These are phyloP conservation scores for Gallinago stenura DNA, from an alignment of 2,797 vertebrate genomes.

Conservation along the genomic window DNA sequence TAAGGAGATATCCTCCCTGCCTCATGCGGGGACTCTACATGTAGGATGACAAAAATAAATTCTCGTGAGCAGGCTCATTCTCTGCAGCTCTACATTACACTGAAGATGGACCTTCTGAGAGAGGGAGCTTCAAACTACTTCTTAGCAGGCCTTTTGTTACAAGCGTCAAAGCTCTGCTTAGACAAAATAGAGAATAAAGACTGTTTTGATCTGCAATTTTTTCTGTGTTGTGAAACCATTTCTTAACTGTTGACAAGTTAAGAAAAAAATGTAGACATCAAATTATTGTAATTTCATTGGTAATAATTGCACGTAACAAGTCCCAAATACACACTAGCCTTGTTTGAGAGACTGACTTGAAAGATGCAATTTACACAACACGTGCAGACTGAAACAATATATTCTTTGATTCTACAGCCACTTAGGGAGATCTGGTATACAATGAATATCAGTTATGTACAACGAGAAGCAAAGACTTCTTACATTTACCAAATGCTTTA, in stretches of 20 bases:
- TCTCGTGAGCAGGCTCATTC: background rate
- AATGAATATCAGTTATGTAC: background rate
- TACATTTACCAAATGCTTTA: background rate
- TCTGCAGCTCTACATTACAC: background rate
- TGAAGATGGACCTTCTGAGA: background rate
- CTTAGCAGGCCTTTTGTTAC: background rate
- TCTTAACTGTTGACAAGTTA: background rate
- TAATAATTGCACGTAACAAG: background rate
- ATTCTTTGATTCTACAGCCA: background rate
- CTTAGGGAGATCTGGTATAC: background rate
- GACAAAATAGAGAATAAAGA: background rate
- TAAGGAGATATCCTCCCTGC: background rate
- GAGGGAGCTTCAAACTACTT: background rate
- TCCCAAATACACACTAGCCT: background rate
- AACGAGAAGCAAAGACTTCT: background rate
- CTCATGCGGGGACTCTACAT: background rate
- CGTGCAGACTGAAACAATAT: background rate
- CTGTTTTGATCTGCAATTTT: background rate
- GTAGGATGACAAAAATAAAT: background rate
- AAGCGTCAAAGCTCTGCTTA: background rate
- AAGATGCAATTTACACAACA: background rate
- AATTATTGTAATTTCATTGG: background rate
- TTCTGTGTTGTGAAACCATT: background rate
- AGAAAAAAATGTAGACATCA: background rate
- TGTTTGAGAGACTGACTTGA: background rate